phyloP scores from a whole-genome alignment of 2,797 vertebrate species.

The Gallinago solitaria region DNA sequence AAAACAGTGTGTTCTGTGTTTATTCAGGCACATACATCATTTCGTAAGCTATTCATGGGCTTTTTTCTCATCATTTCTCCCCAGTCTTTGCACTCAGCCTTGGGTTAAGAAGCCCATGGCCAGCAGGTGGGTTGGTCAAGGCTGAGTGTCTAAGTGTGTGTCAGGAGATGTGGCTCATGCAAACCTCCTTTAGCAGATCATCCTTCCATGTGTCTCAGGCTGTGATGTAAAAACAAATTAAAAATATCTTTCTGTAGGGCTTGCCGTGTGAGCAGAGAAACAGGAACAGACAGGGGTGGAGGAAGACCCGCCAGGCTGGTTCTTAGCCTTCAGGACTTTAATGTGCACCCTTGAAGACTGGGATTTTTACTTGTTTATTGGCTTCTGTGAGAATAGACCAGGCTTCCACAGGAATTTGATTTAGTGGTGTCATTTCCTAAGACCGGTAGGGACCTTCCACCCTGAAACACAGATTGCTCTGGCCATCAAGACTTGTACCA shows the following conservation, averaged over 20 bases:
- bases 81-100: background rate
- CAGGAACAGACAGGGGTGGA: background rate
- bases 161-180: background rate
- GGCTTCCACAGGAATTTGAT: background rate
- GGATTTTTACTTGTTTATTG: background rate
- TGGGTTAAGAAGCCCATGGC: background rate
- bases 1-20: accelerated
- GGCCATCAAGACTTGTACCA: background rate
- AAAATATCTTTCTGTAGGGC: background rate
- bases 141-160: background rate
- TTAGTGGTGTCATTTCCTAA: background rate
- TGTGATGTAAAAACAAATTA: background rate
- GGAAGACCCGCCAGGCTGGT: background rate
- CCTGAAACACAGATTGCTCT: background rate
- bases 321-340: background rate
- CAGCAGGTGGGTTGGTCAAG: background rate
- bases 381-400: background rate
- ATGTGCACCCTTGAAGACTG: background rate
- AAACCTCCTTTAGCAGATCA: too few relatives aligned
- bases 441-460: background rate
- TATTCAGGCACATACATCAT: background rate
- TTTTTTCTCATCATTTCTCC: background rate
- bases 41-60: background rate
- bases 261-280: background rate
- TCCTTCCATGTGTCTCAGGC: background rate